Percentiles rank a stretch among this genome's conserved stretches.
Evolutionary conservation across 2,797 vertebrate genomes (phyloP).

Genomic region (Neopelma chrysocephalum): DNA sequence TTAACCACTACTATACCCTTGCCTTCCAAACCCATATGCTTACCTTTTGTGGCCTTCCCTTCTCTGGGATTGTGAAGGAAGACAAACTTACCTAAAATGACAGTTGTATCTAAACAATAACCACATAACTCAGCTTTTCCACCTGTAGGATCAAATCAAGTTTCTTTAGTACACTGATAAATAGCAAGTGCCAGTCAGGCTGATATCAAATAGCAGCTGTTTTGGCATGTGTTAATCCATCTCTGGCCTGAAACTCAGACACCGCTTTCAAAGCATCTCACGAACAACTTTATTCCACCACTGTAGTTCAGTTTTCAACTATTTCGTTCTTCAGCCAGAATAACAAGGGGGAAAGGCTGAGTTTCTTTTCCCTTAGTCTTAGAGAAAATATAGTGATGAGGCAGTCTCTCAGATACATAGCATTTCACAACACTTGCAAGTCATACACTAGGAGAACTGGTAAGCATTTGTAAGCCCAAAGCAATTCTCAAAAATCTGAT

Average conservation of each 20-base stretch:
- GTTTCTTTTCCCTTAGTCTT: not conserved
- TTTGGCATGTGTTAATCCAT: not conserved
- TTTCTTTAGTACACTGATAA: not conserved
- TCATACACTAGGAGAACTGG: not conserved
- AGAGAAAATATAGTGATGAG: not conserved
- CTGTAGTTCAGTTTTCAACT: not conserved
- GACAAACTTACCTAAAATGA: not conserved
- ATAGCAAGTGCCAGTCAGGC: not conserved
- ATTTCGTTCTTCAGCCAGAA: not conserved
- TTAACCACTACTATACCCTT: not conserved
- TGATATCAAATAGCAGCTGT: not conserved
- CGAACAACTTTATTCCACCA: not conserved
- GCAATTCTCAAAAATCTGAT: not conserved
- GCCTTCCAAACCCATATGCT: not conserved
- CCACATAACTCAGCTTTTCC: not conserved
- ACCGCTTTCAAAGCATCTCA: not conserved
- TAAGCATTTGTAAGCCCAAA: not conserved
- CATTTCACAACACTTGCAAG: not conserved
- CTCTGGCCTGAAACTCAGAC: not conserved
- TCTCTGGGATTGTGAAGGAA: not conserved
- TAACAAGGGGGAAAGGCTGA: not conserved
- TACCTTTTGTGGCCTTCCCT: not conserved
- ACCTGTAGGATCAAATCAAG: not conserved
- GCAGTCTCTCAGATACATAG: not conserved
- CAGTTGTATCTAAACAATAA: not conserved